A percentile compares a stretch with the other conserved stretches of the same genome.
Evolutionary conservation across 2,113 vertebrate species (phyloP).

Genomic region (Sinocyclocheilus anophthalmus): DNA sequence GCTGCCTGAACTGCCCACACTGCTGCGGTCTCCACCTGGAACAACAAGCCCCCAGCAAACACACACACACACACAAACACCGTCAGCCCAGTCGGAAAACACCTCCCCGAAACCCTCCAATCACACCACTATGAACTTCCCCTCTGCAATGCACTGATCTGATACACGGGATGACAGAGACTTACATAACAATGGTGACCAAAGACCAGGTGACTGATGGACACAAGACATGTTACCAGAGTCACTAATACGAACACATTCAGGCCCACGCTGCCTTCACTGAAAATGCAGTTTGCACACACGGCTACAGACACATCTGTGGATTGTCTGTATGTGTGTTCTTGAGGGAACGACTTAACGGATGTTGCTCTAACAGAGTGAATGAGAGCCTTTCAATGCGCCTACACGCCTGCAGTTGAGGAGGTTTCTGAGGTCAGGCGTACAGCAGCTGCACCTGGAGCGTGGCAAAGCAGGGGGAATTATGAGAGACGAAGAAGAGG

Average conservation of each 20-base stretch:
- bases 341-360: background rate
- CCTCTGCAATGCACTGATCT: constrained; percentile 75
- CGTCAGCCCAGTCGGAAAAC: constrained; percentile 53
- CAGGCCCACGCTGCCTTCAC: constrained; percentile 4
- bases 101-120: constrained; percentile 55
- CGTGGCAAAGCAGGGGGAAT: constrained; percentile 28
- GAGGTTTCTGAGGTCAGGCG: constrained; percentile 51
- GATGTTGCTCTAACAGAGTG: constrained; percentile 5
- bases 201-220: constrained; percentile 7
- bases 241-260: background rate
- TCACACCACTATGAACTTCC: constrained; percentile 51
- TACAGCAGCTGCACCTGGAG: constrained; percentile 37
- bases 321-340: background rate
- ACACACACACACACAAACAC: constrained; percentile 52
- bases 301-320: constrained; percentile 1
- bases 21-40: constrained; percentile 91
- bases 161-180: constrained; percentile 26
- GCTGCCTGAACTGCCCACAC: constrained; percentile 87
- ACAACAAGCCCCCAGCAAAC: constrained; percentile 40
- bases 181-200: constrained; percentile 19
- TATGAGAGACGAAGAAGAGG: constrained; percentile 41
- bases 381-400: constrained; percentile 8
- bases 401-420: constrained; percentile 29
- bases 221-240: background rate
- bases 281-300: constrained; percentile 20